Evolutionary conservation across 2,888 invertebrate species (phyloP), one percentile per base, ranked within the genome.

Genomic region (Cloeon dipterum): DNA sequence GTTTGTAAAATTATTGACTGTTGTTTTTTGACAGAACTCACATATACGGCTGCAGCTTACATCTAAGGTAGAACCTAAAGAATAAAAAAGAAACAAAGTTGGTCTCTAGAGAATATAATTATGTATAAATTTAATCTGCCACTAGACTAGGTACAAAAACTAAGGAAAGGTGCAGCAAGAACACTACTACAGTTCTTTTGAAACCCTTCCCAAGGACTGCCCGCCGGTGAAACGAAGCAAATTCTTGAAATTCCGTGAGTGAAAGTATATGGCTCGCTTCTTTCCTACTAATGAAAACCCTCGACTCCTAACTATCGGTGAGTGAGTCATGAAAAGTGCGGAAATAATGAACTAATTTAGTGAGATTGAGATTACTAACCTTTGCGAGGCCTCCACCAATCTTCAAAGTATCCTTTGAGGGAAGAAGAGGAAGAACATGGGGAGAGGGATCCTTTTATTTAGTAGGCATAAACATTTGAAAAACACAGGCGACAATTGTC

Each of bases 311-410:
- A n/a, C n/a, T n/a, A n/a, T n/a, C n/a, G n/a, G n/a, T n/a, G n/a
- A 14, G 32, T 13, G 16, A n/a, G n/a, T n/a, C n/a, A n/a, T n/a
- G n/a, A n/a, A n/a, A n/a, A n/a, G n/a, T n/a, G n/a, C n/a, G n/a
- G n/a, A n/a, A n/a, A n/a, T n/a, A n/a, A n/a, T n/a, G n/a, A n/a
- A n/a, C n/a, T n/a, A n/a, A n/a, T n/a, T n/a, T n/a, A n/a, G n/a
- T n/a, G n/a, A n/a, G n/a, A n/a, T n/a, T n/a, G n/a, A n/a, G n/a
- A n/a, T n/a, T 60, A 68, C 67, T 70, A 76, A 86, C 86, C 86
- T 88, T 86, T 86, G 60, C 86, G 74, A 60, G 86, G 86, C 69
- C 85, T 77, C 83, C 85, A 86, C 86, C 86, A 86, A 70, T 86
- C 85, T 78, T 88, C 86, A 79, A 82, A 83, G 76, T 85, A 86